Conservation (phyloP, 2,888 invertebrate genomes). For the Pseudococcus viburni region DNA sequence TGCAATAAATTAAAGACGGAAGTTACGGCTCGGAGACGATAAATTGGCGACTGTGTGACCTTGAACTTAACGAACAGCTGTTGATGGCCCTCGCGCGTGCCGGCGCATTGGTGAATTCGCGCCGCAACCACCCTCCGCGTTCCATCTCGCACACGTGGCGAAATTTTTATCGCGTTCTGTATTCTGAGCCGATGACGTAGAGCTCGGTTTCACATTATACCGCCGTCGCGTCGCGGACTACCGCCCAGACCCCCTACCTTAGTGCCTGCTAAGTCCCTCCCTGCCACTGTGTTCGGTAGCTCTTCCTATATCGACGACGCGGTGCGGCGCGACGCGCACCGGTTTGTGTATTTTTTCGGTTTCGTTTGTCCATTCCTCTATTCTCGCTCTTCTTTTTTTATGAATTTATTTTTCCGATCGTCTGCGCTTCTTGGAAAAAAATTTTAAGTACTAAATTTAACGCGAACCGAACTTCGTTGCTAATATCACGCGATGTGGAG, state of each 20-base stretch:
- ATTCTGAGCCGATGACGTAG: slow-evolving; percentile 54
- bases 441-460: background rate
- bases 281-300: slow-evolving; percentile 55
- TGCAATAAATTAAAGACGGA: slow-evolving; percentile 67
- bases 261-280: slow-evolving; percentile 38
- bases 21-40: slow-evolving; percentile 66
- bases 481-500: too few relatives aligned
- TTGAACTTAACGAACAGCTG: slow-evolving; percentile 66
- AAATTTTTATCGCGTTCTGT: slow-evolving; percentile 63
- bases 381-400: slow-evolving; percentile 38
- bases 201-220: slow-evolving; percentile 17
- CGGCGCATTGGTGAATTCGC: slow-evolving; percentile 65
- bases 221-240: background rate
- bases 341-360: slow-evolving; percentile 49
- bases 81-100: slow-evolving; percentile 66
- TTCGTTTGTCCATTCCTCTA: slow-evolving; percentile 6
- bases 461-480: too few relatives aligned
- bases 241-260: background rate
- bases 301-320: slow-evolving; percentile 25
- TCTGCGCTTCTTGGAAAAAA: background rate
- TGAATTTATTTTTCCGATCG: slow-evolving; percentile 20
- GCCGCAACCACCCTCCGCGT: slow-evolving; percentile 63
- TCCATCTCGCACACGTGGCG: slow-evolving; percentile 60
- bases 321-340: slow-evolving; percentile 69
- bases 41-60: slow-evolving; percentile 66